Percentiles rank a stretch among this genome's conserved stretches.
phyloP scores from a whole-genome alignment of 2,888 invertebrate genomes.

The Sphecodes monilicornis region DNA sequence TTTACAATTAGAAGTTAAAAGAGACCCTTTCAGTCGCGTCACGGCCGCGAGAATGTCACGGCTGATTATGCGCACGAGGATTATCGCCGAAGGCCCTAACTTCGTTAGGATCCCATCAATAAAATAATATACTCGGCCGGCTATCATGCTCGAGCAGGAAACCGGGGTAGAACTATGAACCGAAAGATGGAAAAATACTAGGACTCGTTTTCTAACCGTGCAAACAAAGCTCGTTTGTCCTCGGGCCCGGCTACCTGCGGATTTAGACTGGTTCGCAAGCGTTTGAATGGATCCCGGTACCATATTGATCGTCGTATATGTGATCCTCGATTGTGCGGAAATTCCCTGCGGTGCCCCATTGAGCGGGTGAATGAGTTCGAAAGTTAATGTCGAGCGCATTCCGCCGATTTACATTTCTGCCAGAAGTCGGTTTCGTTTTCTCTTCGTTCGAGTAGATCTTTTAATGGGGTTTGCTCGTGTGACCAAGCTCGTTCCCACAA shows the following conservation, averaged over 20 bases:
- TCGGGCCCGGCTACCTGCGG: neutral
- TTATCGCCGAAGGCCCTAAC: conserved; percentile 42
- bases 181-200: conserved; percentile 28
- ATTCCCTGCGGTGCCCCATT: neutral
- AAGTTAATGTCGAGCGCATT: neutral
- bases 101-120: conserved; percentile 41
- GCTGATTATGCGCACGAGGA: conserved; percentile 53
- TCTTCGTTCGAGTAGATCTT: neutral
- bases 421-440: neutral
- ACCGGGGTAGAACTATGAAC: conserved; percentile 21
- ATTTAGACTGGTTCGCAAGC: neutral
- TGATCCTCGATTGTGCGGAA: neutral
- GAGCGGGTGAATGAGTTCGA: neutral
- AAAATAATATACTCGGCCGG: conserved; percentile 61
- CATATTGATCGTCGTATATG: neutral
- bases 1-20: conserved; percentile 49
- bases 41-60: conserved; percentile 33
- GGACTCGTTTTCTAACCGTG: neutral
- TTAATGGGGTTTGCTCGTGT: neutral
- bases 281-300: neutral
- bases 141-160: conserved; percentile 17
- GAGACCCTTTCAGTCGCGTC: conserved; percentile 55
- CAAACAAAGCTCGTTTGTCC: conserved; percentile 3
- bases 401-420: neutral
- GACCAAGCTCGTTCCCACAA: neutral